Percentiles rank a stretch among this genome's conserved stretches.
These are phyloP conservation scores for Ptilonorhynchus violaceus DNA, from an alignment of 2,113 vertebrate genomes.

Conservation along the genomic window DNA sequence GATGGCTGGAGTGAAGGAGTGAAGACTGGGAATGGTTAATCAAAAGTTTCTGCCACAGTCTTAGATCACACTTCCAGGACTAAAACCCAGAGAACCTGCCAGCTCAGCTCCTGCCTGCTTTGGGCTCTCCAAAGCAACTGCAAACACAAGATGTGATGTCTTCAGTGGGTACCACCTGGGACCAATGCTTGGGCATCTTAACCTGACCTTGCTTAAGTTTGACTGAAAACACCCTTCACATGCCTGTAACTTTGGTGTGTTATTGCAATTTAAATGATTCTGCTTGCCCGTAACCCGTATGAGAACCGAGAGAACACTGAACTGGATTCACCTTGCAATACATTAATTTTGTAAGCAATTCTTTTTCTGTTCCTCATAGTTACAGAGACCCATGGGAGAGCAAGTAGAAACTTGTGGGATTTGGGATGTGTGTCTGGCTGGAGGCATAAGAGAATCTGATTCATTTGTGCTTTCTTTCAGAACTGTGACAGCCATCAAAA, in stretches of 20 bases:
- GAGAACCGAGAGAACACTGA: background rate
- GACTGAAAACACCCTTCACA: background rate
- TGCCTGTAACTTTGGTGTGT: background rate
- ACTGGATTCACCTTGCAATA: background rate
- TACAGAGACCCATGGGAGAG: background rate
- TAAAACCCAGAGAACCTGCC: background rate
- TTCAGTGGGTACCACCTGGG: background rate
- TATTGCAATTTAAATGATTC: background rate
- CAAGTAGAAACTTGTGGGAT: background rate
- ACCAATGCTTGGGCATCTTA: background rate
- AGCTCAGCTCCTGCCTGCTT: background rate
- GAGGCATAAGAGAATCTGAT: background rate
- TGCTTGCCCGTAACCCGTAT: background rate
- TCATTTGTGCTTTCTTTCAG: background rate
- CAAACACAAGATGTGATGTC: background rate
- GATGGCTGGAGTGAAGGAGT: background rate
- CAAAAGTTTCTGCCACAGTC: background rate
- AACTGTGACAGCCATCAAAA: background rate
- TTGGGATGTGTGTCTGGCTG: background rate
- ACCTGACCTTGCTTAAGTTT: background rate
- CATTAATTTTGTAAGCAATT: background rate
- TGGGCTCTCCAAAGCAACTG: background rate
- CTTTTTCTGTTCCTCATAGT: background rate
- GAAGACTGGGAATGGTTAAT: background rate
- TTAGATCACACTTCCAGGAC: background rate